Base-by-base conservation (phyloP, 2,113 vertebrate species). In the Gadus chalcogrammus region DNA sequence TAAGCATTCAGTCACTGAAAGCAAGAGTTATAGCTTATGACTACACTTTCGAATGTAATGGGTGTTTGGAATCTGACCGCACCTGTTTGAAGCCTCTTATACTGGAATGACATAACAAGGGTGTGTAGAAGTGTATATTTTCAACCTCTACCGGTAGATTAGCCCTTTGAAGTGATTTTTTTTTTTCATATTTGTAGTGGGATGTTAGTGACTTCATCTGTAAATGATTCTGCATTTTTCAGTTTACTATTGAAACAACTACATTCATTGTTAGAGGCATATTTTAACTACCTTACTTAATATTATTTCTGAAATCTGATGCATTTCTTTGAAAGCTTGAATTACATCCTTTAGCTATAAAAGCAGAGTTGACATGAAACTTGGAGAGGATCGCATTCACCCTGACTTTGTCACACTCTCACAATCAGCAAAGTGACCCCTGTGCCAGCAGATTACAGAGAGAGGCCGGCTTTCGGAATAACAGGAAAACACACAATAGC, bases 361-460 rank as follows among this genome's bases (percentile, higher is more conserved):
- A 24, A 58, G 16, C 60, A 55, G 38, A 24, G 13, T 3, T 31
- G 42, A 65, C 22, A 16, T 67, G 28, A 75, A 6, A 35, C 60
- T 38, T 42, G 24, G 61, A 52, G 8, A 48, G 66, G 6, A 1
- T 64, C 53, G 18, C 75, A 13, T 27, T 35, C 22, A 53, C 31
- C 27, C 31, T 31, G 31, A 31, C 31, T 31, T 31, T 31, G 31
- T 18, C 68, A 65, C 27, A 61, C 70, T 77, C 76, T 61, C 64
- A 71, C 82, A 90, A 79, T 90, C 84, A 76, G 79, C 82, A 82
- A 83, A 79, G 83, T 88, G 83, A 86, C 87, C 84, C 73, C 67
- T 74, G 76, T 12, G 0, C 59, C 67, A 59, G 3, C 78, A 76
- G 74, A 88, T 79, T 74, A 16, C 65, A 20, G 61, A 75, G 73